Base-by-base conservation (phyloP, 2,888 invertebrate species). In the Arctia plantaginis region DNA sequence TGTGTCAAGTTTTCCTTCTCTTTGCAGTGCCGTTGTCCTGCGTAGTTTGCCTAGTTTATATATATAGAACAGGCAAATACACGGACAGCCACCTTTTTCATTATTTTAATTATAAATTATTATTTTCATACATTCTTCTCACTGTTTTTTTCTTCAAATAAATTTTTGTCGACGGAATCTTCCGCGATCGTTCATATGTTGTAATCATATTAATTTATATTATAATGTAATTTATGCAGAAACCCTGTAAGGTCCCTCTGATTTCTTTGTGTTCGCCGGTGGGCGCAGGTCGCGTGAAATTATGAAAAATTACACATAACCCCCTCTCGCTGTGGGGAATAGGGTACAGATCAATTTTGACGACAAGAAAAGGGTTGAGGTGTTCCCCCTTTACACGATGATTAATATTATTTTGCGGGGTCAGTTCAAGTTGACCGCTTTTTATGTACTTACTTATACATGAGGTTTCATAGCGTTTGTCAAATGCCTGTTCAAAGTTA, bases 151-250 rank as follows among this genome's bases (percentile, higher is more conserved):
- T n/a, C n/a, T n/a, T 0, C 27, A 33, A 47, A n/a, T 27, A 55
- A 27, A 44, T 59, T 33, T 0, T 10, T 12, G 23, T 12, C n/a
- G 7, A 77, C 77, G 71, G 82, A 82, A 83, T 79, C 78, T 3
- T n/a, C 18, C 3, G 20, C 30, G 44, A 30, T n/a, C 67, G 72
- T 30, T 69, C 89, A 84, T 89, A 90, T 91, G 92, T 92, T 93
- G 90, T 85, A 89, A 90, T 91, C 91, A 88, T 91, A 92, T 92
- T 93, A 93, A 94, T 95, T 94, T 94, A 93, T 93, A 94, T 94
- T 95, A 91, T 92, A 94, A 94, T 94, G 94, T 94, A 93, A 94
- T 95, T 94, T 94, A 93, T 93, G 89, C 69, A 84, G 89, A 92
- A 90, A 90, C 87, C 88, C 86, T 88, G 86, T 78, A 75, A 79